These are phyloP conservation scores for Platyrinchus mystaceus DNA, from an alignment of 2,797 vertebrate species.

Conservation along the genomic window DNA sequence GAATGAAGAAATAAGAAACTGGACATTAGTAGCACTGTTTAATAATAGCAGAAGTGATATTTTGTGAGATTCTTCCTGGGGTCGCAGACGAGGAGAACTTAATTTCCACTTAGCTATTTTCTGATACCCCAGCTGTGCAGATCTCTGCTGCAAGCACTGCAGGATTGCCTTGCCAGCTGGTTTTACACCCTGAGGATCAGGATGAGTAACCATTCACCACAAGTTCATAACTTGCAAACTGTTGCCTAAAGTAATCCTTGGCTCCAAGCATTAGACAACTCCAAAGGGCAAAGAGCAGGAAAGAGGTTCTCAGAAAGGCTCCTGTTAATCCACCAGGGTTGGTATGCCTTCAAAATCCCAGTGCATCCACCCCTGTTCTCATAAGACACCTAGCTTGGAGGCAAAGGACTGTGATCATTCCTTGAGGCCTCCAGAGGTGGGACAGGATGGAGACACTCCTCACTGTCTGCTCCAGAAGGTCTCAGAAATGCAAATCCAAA, in stretches of 20 bases:
- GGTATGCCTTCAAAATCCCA: background rate
- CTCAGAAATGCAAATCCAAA: background rate
- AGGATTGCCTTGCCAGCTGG: background rate
- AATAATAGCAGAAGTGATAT: background rate
- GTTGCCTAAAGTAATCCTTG: background rate
- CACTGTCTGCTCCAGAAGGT: background rate
- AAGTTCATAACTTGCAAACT: background rate
- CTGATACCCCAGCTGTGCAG: background rate
- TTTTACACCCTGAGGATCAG: background rate
- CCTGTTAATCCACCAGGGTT: fast-evolving
- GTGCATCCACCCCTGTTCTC: background rate
- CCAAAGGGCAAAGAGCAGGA: background rate
- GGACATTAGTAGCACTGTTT: background rate
- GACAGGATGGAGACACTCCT: background rate
- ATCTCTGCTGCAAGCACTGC: background rate
- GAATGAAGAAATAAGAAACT: background rate
- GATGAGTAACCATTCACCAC: background rate
- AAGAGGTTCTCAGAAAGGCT: background rate
- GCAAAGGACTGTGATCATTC: background rate
- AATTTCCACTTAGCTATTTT: background rate
- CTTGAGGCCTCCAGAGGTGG: background rate
- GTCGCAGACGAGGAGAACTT: background rate
- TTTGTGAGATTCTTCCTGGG: background rate
- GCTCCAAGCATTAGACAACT: background rate
- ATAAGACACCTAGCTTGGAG: background rate